Evolutionary conservation across 1,140 invertebrate species (phyloP), one percentile per base, ranked within the genome.

Genomic region (Caenorhabditis tropicalis): DNA sequence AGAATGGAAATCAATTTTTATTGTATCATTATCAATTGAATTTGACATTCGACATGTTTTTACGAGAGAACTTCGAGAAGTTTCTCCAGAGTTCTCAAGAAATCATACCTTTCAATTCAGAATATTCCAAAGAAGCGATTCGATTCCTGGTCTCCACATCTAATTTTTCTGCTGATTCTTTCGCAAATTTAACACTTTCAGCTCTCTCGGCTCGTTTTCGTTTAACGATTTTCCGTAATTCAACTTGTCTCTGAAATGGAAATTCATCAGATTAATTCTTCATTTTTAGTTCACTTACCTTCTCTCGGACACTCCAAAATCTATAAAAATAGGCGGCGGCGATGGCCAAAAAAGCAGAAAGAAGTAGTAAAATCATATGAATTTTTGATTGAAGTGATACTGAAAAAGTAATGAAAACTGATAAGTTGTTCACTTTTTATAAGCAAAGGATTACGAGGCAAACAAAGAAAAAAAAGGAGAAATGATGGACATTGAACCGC

Each of bases 101-200:
- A n/a, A n/a, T n/a, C n/a, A n/a, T n/a, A n/a, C n/a, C 7, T 58
- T 27, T 58, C 56, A 27, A 27, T 58, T 31, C 29, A 27, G 56
- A 16, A 51, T 74, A 81, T 29, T 53, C 31, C 46, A 53, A 9
- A 2, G 58, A 10, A 49, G 29, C 70, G 43, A 84, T 84, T 12
- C 58, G n/a, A 15, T 80, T 46, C 29, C 70, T 56, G 7, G 43
- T 58, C 12, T 39, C 49, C 39, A 51, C 16, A 29, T 80, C 74
- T 27, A 84, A 24, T 31, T 80, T 79, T 29, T 43, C 43, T 4
- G 58, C 70, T 3, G 49, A 51, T 27, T 43, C 7, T 74, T 84
- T 70, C 2, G 83, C 83, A 24, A 53, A 43, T 24, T 39, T 46
- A 4, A 84, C 43, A 60, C 83, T 84, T 46, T 84, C 70, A 21